These are phyloP conservation scores for Limnodromus scolopaceus DNA, from an alignment of 2,797 vertebrate genomes.

Conservation along the genomic window DNA sequence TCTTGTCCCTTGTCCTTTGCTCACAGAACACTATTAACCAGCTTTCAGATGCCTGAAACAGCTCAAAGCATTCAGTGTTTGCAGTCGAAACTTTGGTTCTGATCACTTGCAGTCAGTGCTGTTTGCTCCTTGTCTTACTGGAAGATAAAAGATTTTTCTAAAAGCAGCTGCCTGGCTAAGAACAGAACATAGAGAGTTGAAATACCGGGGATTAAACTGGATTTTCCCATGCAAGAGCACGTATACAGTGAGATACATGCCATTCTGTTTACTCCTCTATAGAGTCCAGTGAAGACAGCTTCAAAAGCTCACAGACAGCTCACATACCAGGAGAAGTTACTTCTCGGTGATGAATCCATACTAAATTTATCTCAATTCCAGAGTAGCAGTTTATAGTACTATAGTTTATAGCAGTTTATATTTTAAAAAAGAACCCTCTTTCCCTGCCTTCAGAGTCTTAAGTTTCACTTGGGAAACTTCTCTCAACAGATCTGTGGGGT, in stretches of 20 bases:
- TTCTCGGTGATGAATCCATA: not conserved
- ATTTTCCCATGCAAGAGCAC: constrained; percentile 30
- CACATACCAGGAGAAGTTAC: constrained; percentile 2
- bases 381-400: not conserved
- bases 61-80: not conserved
- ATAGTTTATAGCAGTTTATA: constrained; percentile 1
- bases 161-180: not conserved
- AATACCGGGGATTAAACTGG: not conserved
- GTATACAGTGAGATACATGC: not conserved
- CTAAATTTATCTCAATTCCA: constrained; percentile 39
- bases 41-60: not conserved
- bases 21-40: not conserved
- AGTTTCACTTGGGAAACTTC: constrained; percentile 63
- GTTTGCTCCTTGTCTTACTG: not conserved
- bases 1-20: not conserved
- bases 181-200: not conserved
- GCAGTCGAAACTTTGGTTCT: not conserved
- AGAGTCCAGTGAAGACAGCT: not conserved
- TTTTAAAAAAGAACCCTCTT: constrained; percentile 23
- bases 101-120: not conserved
- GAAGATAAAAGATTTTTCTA: not conserved
- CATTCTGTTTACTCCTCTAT: not conserved
- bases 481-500: not conserved
- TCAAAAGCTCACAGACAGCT: not conserved
- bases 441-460: not conserved